Evolutionary conservation across 1,140 invertebrate genomes (phyloP).

Genomic region (Drosophila nigrodunni): DNA sequence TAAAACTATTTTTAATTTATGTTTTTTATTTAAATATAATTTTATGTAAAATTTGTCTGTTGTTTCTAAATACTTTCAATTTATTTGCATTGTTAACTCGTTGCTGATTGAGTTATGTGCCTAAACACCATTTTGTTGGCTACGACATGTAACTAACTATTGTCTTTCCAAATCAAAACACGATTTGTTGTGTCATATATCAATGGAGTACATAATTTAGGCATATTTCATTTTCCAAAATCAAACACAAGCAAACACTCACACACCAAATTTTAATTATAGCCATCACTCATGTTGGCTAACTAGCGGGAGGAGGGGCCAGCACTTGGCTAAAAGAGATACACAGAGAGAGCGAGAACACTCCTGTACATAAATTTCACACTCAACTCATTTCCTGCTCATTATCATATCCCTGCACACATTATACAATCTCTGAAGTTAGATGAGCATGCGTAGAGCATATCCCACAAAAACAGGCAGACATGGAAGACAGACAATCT

Average conservation of each 20-base stretch:
- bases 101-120: constrained; percentile 34
- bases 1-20: neutral
- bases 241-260: constrained; percentile 30
- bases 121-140: neutral
- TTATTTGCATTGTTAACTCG: constrained; percentile 18
- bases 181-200: constrained; percentile 47
- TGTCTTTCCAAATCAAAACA: constrained; percentile 42
- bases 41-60: neutral
- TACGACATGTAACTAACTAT: constrained; percentile 5
- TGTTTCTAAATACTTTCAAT: constrained; percentile 1
- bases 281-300: constrained; percentile 64
- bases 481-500: neutral
- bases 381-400: constrained; percentile 81
- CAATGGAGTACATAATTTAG: constrained; percentile 46
- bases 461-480: constrained; percentile 5
- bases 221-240: constrained; percentile 48
- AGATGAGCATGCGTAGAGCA: constrained; percentile 52
- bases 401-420: constrained; percentile 71
- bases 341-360: constrained; percentile 31
- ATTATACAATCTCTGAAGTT: constrained; percentile 63
- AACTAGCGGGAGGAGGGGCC: constrained; percentile 30
- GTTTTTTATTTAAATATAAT: neutral
- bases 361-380: constrained; percentile 80
- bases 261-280: constrained; percentile 66
- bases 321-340: constrained; percentile 21